Evolutionary conservation across 1,140 invertebrate genomes (phyloP).

Genomic region (Ooceraea biroi): DNA sequence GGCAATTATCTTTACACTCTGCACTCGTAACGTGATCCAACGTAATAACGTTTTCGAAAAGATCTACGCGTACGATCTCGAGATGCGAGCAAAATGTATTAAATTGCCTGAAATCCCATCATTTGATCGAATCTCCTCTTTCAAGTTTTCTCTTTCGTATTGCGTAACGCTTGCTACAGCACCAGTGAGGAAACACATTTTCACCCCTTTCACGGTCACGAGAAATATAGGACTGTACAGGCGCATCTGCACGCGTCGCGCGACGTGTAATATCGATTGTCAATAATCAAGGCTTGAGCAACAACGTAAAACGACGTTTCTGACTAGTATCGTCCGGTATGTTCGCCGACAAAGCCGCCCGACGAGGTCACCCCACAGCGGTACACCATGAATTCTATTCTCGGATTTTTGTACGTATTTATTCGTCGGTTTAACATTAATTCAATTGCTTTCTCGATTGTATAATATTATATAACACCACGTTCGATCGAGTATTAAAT

Average conservation of each 20-base stretch:
- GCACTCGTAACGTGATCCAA: too few relatives aligned
- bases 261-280: constrained; percentile 81
- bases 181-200: constrained; percentile 66
- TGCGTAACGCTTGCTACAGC: neutral
- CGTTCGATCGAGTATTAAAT: too few relatives aligned
- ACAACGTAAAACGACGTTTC: constrained; percentile 71
- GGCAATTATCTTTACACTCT: too few relatives aligned
- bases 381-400: constrained; percentile 70
- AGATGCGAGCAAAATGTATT: too few relatives aligned
- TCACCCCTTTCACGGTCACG: constrained; percentile 75
- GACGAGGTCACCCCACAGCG: neutral
- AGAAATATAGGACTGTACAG: constrained; percentile 60
- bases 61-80: too few relatives aligned
- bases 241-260: neutral
- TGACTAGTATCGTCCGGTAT: constrained; percentile 78
- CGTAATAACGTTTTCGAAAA: too few relatives aligned
- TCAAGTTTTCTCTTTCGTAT: neutral
- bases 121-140: too few relatives aligned
- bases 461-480: too few relatives aligned
- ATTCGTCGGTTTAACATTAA: too few relatives aligned
- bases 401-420: constrained; percentile 81
- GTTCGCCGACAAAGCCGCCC: constrained; percentile 73
- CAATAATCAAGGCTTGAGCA: constrained; percentile 83
- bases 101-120: too few relatives aligned
- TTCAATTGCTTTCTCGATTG: too few relatives aligned